Percentiles rank a stretch among this genome's conserved stretches.
phyloP scores from a whole-genome alignment of 2,888 invertebrate species.

The Apamea sordens region DNA sequence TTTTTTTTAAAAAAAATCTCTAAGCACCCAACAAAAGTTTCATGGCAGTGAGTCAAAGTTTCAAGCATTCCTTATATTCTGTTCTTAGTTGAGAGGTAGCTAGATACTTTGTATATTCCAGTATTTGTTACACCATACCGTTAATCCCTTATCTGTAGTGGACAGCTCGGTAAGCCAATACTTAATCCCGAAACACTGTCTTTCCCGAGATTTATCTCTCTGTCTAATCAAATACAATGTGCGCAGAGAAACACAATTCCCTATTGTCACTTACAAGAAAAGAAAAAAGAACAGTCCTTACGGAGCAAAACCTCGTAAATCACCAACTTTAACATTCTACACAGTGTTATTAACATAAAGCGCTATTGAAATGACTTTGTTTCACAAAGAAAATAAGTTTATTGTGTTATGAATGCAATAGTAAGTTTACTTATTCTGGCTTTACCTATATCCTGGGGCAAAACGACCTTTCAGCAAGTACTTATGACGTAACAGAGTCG shows the following conservation, averaged over 20 bases:
- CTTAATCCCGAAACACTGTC: slow-evolving; percentile 48
- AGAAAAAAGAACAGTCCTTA: slow-evolving; percentile 52
- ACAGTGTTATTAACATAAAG: slow-evolving; percentile 60
- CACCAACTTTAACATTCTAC: slow-evolving; percentile 65
- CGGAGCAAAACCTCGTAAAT: slow-evolving; percentile 54
- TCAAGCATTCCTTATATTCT: background rate
- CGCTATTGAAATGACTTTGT: slow-evolving; percentile 60
- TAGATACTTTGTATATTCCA: slow-evolving; percentile 9
- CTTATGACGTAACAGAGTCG: slow-evolving; percentile 53
- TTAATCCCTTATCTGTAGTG: slow-evolving; percentile 55
- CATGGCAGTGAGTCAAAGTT: background rate
- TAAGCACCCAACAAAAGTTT: background rate
- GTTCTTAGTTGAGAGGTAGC: slow-evolving; percentile 3
- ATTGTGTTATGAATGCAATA: slow-evolving; percentile 57
- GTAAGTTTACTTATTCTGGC: slow-evolving; percentile 46
- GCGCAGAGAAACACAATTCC: slow-evolving; percentile 43
- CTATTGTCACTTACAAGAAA: slow-evolving; percentile 52
- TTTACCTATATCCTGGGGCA: slow-evolving; percentile 55
- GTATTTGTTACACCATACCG: slow-evolving; percentile 42
- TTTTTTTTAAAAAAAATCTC: too few relatives aligned
- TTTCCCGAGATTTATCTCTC: slow-evolving; percentile 43
- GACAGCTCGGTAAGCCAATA: slow-evolving; percentile 51
- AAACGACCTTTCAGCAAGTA: slow-evolving; percentile 56
- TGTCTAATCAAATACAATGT: slow-evolving; percentile 59
- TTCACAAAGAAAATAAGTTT: slow-evolving; percentile 57